Evolutionary conservation across 2,113 vertebrate species (phyloP).

Genomic region (Glaucomys volans): DNA sequence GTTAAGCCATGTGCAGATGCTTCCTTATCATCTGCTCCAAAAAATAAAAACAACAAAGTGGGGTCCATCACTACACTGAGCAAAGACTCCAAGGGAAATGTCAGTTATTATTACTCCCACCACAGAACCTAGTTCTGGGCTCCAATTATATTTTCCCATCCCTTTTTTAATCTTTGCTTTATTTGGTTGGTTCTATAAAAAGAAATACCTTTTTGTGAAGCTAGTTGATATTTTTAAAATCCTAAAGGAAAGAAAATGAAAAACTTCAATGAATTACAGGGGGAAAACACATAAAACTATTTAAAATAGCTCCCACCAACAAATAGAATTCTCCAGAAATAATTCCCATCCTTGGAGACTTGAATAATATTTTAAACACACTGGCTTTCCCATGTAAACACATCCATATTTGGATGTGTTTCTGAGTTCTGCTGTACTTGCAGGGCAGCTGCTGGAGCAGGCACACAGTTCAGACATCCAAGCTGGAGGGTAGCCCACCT

Average conservation of each 20-base stretch:
- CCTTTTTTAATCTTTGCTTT: constrained; percentile 70
- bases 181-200: constrained; percentile 76
- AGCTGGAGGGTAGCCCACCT: neutral
- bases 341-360: constrained; percentile 81
- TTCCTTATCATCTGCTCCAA: neutral
- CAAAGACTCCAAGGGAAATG: constrained; percentile 45
- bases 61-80: neutral
- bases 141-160: constrained; percentile 66
- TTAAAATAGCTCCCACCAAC: constrained; percentile 79
- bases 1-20: neutral
- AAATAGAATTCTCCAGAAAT: constrained; percentile 81
- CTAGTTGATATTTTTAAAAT: constrained; percentile 79
- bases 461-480: neutral
- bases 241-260: constrained; percentile 77
- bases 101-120: neutral
- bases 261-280: constrained; percentile 76
- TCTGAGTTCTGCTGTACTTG: constrained; percentile 66
- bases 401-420: constrained; percentile 80
- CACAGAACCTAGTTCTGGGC: neutral
- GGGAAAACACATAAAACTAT: constrained; percentile 71
- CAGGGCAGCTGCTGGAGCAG: neutral
- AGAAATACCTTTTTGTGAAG: constrained; percentile 79
- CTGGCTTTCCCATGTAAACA: constrained; percentile 80
- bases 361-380: constrained; percentile 78
- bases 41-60: neutral